These are phyloP conservation scores for Phortica magna DNA, from an alignment of 2,888 invertebrate genomes.

Conservation along the genomic window DNA sequence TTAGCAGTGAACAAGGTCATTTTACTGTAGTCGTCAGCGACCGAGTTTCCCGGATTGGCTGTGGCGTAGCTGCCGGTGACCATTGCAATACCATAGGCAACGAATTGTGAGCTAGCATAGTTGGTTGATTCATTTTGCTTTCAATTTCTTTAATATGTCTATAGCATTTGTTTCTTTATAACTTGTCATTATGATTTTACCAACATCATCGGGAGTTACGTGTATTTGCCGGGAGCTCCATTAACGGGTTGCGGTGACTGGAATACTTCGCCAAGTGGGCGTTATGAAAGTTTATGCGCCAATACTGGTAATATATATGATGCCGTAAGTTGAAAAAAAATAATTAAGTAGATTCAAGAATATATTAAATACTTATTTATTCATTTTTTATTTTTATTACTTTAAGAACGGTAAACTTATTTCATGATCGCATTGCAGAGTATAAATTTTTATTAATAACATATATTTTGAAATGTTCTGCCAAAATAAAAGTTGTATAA, in stretches of 20 bases:
- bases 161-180: neutral
- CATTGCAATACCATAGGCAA: neutral
- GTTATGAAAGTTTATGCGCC: neutral
- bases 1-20: neutral
- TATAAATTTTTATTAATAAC: too few species aligned
- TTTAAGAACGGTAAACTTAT: too few species aligned
- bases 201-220: neutral
- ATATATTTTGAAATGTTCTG: too few species aligned
- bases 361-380: too few species aligned
- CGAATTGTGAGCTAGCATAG: too few species aligned
- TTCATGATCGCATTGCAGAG: too few species aligned
- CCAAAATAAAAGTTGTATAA: too few species aligned
- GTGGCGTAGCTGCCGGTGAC: neutral
- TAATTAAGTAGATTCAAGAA: neutral
- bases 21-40: slow-evolving; percentile 6
- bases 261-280: neutral
- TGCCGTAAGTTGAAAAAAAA: neutral
- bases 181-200: slow-evolving; percentile 3
- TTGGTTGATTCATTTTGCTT: too few species aligned
- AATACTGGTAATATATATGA: neutral
- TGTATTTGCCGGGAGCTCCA: neutral
- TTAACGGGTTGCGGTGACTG: neutral
- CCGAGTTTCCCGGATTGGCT: neutral
- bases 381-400: too few species aligned
- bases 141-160: too few species aligned